These are phyloP conservation scores for Caenorhabditis parvicauda DNA, from an alignment of 2,888 invertebrate genomes.

Conservation along the genomic window DNA sequence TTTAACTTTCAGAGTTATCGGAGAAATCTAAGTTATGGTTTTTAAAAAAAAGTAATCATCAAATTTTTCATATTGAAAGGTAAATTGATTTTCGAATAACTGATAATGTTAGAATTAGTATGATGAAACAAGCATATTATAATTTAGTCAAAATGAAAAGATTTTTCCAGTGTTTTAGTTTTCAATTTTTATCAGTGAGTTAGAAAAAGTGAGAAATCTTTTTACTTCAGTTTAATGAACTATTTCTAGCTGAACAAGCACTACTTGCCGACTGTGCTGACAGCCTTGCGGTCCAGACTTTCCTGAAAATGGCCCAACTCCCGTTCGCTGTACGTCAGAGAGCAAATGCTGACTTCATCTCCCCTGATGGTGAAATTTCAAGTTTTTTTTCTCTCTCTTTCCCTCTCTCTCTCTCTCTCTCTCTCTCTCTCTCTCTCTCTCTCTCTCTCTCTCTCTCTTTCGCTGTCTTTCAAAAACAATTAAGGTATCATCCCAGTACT, in stretches of 20 bases:
- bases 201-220: too few relatives aligned
- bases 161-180: too few relatives aligned
- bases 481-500: conserved; percentile 85
- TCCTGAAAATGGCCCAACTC: conserved; percentile 85
- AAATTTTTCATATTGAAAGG: too few relatives aligned
- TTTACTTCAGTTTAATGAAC: neutral
- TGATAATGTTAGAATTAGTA: too few relatives aligned
- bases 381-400: neutral
- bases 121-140: too few relatives aligned
- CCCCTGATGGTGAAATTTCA: conserved; percentile 72
- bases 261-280: conserved; percentile 89
- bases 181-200: too few relatives aligned
- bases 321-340: conserved; percentile 79
- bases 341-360: conserved; percentile 93
- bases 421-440: conserved; percentile 1
- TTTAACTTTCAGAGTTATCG: neutral
- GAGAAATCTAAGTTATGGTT: neutral
- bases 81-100: too few relatives aligned
- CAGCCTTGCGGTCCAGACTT: conserved; percentile 87
- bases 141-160: too few relatives aligned
- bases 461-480: neutral
- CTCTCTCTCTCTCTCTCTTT: conserved; percentile 12
- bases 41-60: too few relatives aligned
- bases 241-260: conserved; percentile 79
- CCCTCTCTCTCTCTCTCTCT: conserved; percentile 1